Evolutionary conservation across 2,888 invertebrate species (phyloP), one percentile per base, ranked within the genome.

Genomic region (Pristionchus entomophagus): DNA sequence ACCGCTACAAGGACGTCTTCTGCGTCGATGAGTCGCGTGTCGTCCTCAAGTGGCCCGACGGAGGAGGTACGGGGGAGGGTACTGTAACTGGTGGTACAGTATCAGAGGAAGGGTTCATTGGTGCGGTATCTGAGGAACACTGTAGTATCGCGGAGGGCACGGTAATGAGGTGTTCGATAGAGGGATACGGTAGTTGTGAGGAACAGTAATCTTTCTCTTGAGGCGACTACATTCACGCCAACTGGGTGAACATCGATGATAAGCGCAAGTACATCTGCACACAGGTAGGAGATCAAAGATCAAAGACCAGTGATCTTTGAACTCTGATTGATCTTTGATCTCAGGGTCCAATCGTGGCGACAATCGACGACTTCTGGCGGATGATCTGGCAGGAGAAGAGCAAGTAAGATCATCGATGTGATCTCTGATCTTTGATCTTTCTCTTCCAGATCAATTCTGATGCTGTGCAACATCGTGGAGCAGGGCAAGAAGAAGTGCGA

Each of bases 21-120:
- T 91, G 91, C 82, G 88, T 91, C 73, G 91, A 91, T 53, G 88
- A 88, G 12, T 89, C 89, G 32, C 91, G 91, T 10, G 90, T 91
- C 14, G 62, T 86, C 2, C 86, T 91, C 53, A 88, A 85, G 32
- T 62, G 83, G 59, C 83, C 83, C 14, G 91, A 88, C 86, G 91
- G 90, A 2, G 87, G 87, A n/a, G n/a, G n/a, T n/a, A n/a, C n/a
- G n/a, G n/a, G n/a, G n/a, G n/a, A n/a, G n/a, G n/a, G n/a, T n/a
- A n/a, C n/a, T n/a, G n/a, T n/a, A n/a, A n/a, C n/a, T n/a, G n/a
- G n/a, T n/a, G n/a, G n/a, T n/a, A n/a, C n/a, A n/a, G n/a, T n/a
- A n/a, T n/a, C n/a, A n/a, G n/a, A n/a, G n/a, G n/a, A n/a, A n/a
- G n/a, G n/a, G n/a, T n/a, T n/a, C n/a, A n/a, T n/a, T n/a, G n/a